Base-by-base conservation (phyloP, 2,113 vertebrate genomes). In the Lophius piscatorius region DNA sequence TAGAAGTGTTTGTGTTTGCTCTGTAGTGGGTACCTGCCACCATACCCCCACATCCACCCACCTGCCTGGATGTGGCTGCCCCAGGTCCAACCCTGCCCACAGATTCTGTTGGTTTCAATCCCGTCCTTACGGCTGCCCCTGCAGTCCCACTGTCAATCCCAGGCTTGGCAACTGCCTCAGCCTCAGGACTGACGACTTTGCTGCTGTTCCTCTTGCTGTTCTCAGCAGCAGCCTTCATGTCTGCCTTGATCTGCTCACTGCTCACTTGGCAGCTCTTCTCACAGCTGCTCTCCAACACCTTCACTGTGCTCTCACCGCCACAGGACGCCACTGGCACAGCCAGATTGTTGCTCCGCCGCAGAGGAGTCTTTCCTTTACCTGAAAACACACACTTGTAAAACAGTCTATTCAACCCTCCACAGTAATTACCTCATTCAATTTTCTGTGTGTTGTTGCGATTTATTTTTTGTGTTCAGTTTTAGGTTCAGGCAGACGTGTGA, bases 231-330 rank as follows among this genome's bases (percentile, higher is more conserved):
- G 95, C 96, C 83, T 98, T 99, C 93, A 98, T 98, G 84, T 99
- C 97, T 4, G 96, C 96, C 81, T 99, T 99, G 76, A 99, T 99
- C 87, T 98, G 97, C 73, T 99, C 97, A 14, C 97, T 99, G 81
- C 94, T 98, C 82, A 98, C 97, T 87, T 99, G 97, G 83, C 97
- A 99, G 80, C 96, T 95, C 84, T 98, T 98, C 78, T 99, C 97
- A 88, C 94, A 98, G 90, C 94, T 94, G 86, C 91, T 91, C 56
- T 94, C 93, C 41, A 91, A 20, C 24, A 40, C 35, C 11, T 9
- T 74, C 35, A 39, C 2, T 46, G 52, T 59, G 2, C 5, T 11
- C 24, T 47, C 52, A 3, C 46, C 54, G 12, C 2, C 31, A 1
- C 46, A 45, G 3, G 12, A 28, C 0, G 28, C 9, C 13, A 13